phyloP scores from a whole-genome alignment of 2,797 vertebrate genomes.

The Fistularia commersonii region DNA sequence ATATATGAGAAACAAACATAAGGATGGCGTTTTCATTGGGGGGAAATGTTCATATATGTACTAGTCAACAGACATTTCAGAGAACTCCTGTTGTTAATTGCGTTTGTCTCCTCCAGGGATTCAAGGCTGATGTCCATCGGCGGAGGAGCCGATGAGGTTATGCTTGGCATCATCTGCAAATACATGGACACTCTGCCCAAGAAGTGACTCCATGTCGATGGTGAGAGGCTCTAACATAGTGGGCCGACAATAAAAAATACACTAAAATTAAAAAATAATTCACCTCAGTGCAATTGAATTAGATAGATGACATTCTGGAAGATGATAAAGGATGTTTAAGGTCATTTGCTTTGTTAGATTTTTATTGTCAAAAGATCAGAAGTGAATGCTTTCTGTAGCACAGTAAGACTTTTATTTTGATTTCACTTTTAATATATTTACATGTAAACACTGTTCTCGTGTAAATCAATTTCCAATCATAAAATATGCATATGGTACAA shows the following conservation, averaged over 20 bases:
- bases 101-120: slow-evolving; percentile 67
- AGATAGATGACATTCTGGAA: neutral
- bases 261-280: neutral
- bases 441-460: too few relatives aligned
- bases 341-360: too few relatives aligned
- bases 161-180: slow-evolving; percentile 87
- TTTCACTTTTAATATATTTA: too few relatives aligned
- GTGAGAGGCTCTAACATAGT: neutral
- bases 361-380: too few relatives aligned
- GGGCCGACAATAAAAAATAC: neutral
- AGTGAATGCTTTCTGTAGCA: too few relatives aligned
- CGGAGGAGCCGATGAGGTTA: slow-evolving; percentile 84
- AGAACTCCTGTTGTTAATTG: neutral
- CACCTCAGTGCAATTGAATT: slow-evolving; percentile 49
- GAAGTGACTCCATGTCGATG: slow-evolving; percentile 39
- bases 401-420: too few relatives aligned
- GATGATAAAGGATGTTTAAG: too few relatives aligned
- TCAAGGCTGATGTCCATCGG: slow-evolving; percentile 81
- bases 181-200: slow-evolving; percentile 80
- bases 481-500: too few relatives aligned
- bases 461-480: too few relatives aligned
- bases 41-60: too few relatives aligned
- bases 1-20: neutral
- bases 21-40: neutral
- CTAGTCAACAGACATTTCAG: too few relatives aligned